Base-by-base conservation (phyloP, 2,113 vertebrate genomes). In the Ctenomys sociabilis region DNA sequence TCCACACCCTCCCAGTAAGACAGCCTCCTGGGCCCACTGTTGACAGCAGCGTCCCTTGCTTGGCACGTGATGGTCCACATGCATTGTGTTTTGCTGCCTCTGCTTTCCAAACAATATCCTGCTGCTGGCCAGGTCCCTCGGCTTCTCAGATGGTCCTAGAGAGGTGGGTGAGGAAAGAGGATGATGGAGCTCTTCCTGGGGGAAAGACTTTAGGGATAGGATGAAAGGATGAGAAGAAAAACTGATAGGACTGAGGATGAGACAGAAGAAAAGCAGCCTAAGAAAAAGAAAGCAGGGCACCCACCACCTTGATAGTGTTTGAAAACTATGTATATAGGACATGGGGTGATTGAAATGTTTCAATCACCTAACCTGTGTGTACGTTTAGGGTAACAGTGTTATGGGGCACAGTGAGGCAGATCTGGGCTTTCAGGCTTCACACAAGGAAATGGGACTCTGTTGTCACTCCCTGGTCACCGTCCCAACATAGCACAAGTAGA, bases 401-500 rank as follows among this genome's bases (percentile, higher is more conserved):
- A 4, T 61, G 49, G 77, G 32, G 49, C 26, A 17, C 5, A 93
- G 40, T 30, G 10, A 40, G 0, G 5, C 6, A 32, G 6, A 64
- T 78, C 4, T 16, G 40, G 12, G 1, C 14, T 85, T 85, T 45
- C 12, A 72, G 45, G 2, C 3, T 8, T 57, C 26, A 45, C 8
- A 37, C 35, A n/a, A 7, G 8, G 80, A 85, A 61, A 0, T 19
- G 32, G 37, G 16, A 7, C 1, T 32, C 1, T 11, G n/a, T 24
- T 72, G 1, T 28, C 17, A 11, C 49, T 80, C 52, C 2, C 54
- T 52, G 17, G 22, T 0, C 43, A 35, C 12, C 1, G 22, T 43
- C 68, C 5, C 28, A 70, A 68, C 40, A 37, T 10, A 32, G 37
- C 8, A 40, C 7, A 0, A 59, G 26, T 5, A 1, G 3, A 49